A percentile compares a stretch with the other conserved stretches of the same genome.
These are phyloP conservation scores for Myiozetetes cayanensis DNA, from an alignment of 2,113 vertebrate genomes.

Conservation along the genomic window DNA sequence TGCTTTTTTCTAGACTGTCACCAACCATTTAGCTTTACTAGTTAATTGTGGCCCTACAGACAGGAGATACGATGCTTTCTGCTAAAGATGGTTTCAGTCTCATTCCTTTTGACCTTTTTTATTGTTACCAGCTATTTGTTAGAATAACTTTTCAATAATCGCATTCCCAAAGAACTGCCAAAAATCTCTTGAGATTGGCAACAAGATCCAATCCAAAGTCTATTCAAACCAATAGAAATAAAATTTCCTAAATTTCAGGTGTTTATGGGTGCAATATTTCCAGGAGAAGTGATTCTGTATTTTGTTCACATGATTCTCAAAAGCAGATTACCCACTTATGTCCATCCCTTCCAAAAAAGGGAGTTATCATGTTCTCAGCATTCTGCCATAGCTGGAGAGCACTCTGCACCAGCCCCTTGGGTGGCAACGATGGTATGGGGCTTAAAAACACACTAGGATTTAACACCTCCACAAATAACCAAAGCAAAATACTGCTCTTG, in stretches of 20 bases:
- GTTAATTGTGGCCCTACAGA: conserved; percentile 24
- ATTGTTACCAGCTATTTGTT: conserved; percentile 4
- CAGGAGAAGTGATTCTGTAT: neutral
- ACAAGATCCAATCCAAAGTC: neutral
- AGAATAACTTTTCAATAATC: neutral
- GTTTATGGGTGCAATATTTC: neutral
- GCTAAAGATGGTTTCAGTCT: neutral
- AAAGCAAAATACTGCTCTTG: neutral
- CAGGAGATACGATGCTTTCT: neutral
- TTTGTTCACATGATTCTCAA: neutral
- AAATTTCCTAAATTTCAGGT: neutral
- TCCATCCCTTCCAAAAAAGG: neutral
- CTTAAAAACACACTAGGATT: neutral
- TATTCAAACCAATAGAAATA: neutral
- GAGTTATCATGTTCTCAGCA: neutral
- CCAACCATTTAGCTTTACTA: neutral
- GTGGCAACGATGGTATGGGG: rapidly evolving
- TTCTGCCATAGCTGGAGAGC: neutral
- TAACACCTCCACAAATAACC: neutral
- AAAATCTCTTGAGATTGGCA: neutral
- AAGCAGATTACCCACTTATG: neutral
- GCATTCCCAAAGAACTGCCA: neutral
- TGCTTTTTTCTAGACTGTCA: conserved; percentile 27
- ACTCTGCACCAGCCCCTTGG: neutral
- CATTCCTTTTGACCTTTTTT: neutral